Evolutionary conservation across 2,797 vertebrate species (phyloP).

Genomic region (Lithobates sylvaticus): DNA sequence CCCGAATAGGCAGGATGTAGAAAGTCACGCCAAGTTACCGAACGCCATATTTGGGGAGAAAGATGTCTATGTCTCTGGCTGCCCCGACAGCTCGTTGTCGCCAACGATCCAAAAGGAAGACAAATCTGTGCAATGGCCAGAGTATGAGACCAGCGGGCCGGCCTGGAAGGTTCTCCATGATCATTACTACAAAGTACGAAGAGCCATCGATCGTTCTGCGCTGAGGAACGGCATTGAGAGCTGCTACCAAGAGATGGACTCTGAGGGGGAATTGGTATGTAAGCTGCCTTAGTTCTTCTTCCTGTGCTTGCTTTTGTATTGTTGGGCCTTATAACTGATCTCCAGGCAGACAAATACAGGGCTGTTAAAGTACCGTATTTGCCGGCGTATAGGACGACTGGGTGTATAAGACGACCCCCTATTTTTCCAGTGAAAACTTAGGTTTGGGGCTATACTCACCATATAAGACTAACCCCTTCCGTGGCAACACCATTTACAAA

Average conservation of each 20-base stretch:
- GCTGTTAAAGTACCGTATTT: no score
- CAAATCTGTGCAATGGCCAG: not conserved
- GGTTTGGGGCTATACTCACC: no score
- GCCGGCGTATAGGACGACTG: no score
- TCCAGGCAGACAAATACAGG: no score
- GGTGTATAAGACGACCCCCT: no score
- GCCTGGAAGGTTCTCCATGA: constrained; percentile 20
- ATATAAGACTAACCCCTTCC: no score
- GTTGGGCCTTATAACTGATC: no score
- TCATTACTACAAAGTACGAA: not conserved
- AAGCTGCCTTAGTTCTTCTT: no score
- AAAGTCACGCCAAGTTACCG: not conserved
- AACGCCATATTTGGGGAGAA: not conserved
- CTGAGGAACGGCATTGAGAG: not conserved
- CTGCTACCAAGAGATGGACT: not conserved
- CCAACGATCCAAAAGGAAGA: not conserved
- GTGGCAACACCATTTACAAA: no score
- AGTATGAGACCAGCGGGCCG: not conserved
- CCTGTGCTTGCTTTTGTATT: no score
- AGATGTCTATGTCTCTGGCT: no score
- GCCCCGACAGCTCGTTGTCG: not conserved
- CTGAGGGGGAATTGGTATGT: constrained; percentile 37
- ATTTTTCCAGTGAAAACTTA: no score
- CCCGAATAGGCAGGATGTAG: not conserved
- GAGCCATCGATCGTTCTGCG: not conserved